Base-by-base conservation (phyloP, 2,113 vertebrate genomes). In the Engystomops pustulosus region DNA sequence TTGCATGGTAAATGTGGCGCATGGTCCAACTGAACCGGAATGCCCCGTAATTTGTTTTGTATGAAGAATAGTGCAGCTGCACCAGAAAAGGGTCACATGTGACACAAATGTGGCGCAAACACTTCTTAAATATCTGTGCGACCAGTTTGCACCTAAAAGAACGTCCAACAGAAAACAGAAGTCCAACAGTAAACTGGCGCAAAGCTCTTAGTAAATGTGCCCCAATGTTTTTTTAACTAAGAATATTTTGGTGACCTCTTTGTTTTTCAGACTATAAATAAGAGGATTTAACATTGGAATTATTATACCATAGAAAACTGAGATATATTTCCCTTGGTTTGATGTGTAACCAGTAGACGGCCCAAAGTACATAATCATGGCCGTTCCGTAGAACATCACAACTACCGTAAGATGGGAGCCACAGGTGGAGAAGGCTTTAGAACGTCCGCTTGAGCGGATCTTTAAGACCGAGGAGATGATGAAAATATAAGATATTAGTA, bases 401-500 rank as follows among this genome's bases (percentile, higher is more conserved):
- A 82, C 68, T 4, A 82, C 68, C 4, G 47, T 55, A 9, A 77
- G 27, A 38, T 77, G 75, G 51, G 75, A 77, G 49, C 9, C n/a
- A n/a, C 75, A 77, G 0, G 75, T 77, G 1, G 75, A 77, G 30
- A 77, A 77, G 47, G 75, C 75, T 36, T 77, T 77, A 11, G 75
- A 53, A 20, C 32, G 36, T 55, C 75, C 75, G 0, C n/a, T n/a
- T 5, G 69, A 71, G 6, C 12, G 47, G 30, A 82, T 71, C 51
- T 82, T 71, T 20, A 58, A 20, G 11, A 82, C 38, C 0, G 80
- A 82, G 7, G 3, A 38, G 18, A 82, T 38, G 70, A 82, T 82
- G 23, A 30, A 82, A n/a, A 14, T 12, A 10, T 82, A 82, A 23
- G 80, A 71, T 4, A 58, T 27, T 25, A 58, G 2, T 58, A 82